Evolutionary conservation across 2,113 vertebrate species (phyloP).

Genomic region (Macaca nemestrina): DNA sequence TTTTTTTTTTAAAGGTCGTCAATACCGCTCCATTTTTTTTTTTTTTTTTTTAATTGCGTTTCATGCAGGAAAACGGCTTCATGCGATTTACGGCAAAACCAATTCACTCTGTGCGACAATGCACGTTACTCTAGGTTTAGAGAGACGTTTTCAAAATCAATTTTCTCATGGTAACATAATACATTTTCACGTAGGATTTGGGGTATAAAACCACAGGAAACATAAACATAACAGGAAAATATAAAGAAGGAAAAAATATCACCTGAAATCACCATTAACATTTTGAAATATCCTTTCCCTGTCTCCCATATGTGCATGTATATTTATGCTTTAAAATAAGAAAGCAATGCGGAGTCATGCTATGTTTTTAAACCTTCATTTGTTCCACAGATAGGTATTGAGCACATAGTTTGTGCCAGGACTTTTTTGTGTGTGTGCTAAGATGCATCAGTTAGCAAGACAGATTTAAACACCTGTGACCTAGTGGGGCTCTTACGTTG

Average conservation of each 20-base stretch:
- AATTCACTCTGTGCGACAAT: neutral
- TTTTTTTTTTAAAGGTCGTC: neutral
- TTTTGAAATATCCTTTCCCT: neutral
- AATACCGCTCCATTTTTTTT: neutral
- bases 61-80: neutral
- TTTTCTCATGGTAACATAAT: slow-evolving; percentile 8
- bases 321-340: neutral
- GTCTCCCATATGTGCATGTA: neutral
- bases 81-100: neutral
- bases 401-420: neutral
- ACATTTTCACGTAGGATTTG: neutral
- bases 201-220: neutral
- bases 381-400: neutral
- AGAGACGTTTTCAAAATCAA: neutral
- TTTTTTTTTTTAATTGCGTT: neutral
- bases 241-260: neutral
- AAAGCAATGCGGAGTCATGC: neutral
- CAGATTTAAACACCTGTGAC: neutral
- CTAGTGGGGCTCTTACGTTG: neutral
- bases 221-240: neutral
- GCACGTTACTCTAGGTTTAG: neutral
- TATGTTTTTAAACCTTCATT: neutral
- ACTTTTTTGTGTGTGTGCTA: neutral
- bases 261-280: neutral
- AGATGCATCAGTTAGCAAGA: neutral